phyloP scores from a whole-genome alignment of 2,113 vertebrate species.

The Eurypyga helias region DNA sequence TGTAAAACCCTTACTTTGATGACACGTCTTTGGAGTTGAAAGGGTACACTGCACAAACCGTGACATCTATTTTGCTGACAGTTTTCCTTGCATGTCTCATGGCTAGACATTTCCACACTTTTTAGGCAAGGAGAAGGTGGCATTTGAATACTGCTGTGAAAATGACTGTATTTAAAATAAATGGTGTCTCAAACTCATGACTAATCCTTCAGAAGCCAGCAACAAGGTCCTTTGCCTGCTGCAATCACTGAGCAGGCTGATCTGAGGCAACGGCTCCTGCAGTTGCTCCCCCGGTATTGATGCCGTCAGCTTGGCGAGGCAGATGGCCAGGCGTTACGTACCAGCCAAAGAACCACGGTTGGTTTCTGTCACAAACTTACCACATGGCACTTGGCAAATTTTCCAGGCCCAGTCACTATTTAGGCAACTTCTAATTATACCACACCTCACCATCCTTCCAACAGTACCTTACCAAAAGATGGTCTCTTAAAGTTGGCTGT shows the following conservation, averaged over 20 bases:
- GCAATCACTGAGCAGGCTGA: background rate
- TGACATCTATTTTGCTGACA: background rate
- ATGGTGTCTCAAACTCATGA: background rate
- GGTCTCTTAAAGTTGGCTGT: background rate
- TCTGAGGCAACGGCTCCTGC: background rate
- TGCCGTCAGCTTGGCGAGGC: background rate
- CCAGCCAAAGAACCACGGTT: constrained; percentile 12
- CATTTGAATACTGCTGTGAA: background rate
- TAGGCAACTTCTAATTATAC: background rate
- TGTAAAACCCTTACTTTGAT: background rate
- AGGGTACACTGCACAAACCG: background rate
- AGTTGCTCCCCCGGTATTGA: background rate
- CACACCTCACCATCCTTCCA: background rate
- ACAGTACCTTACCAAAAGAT: background rate
- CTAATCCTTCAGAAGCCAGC: background rate
- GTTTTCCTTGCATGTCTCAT: background rate
- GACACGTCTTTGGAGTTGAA: background rate
- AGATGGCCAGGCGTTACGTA: background rate
- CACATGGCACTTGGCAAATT: background rate
- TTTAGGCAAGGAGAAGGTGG: background rate
- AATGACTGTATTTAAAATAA: background rate
- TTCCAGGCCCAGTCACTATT: background rate
- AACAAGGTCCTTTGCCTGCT: background rate
- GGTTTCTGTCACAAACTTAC: constrained; percentile 6
- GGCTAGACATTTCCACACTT: background rate